These are phyloP conservation scores for Pseudachorutes palmiensis DNA, from an alignment of 1,140 invertebrate species.

Conservation along the genomic window DNA sequence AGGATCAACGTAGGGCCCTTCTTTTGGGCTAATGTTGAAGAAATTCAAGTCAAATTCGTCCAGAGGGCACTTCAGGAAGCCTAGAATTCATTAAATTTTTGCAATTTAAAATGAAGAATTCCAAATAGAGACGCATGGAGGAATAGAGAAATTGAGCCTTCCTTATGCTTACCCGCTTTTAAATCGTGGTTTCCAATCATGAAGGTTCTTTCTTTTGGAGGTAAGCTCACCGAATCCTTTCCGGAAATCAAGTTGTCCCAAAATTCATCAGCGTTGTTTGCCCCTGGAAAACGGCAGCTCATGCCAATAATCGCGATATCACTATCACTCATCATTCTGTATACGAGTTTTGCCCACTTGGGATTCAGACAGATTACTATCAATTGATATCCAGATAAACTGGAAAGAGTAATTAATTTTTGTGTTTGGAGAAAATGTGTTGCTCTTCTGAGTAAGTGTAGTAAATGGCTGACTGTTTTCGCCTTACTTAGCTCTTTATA, in stretches of 20 bases:
- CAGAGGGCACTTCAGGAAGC: slow-evolving; percentile 4
- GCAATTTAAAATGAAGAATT: neutral
- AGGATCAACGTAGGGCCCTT: slow-evolving; percentile 2
- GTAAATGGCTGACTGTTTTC: too few species aligned
- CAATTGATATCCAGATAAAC: too few species aligned
- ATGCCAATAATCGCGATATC: slow-evolving; percentile 1
- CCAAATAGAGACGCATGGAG: neutral
- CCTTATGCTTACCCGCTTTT: neutral
- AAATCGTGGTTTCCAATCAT: neutral
- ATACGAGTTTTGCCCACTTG: too few species aligned
- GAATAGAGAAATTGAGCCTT: too few species aligned
- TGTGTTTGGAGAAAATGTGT: too few species aligned
- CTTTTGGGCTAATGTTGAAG: slow-evolving; percentile 14
- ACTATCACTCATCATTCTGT: too few species aligned
- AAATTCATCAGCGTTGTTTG: neutral
- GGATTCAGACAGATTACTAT: too few species aligned
- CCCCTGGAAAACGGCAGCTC: slow-evolving; percentile 4
- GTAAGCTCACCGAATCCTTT: neutral
- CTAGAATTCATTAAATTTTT: neutral
- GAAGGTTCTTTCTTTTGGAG: neutral
- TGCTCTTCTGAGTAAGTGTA: too few species aligned
- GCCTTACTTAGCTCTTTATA: too few species aligned
- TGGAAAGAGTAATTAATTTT: too few species aligned
- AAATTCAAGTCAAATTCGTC: slow-evolving; percentile 19
- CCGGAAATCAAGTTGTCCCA: neutral